These are phyloP conservation scores for Dryobota labecula DNA, from an alignment of 2,888 invertebrate species.

Conservation along the genomic window DNA sequence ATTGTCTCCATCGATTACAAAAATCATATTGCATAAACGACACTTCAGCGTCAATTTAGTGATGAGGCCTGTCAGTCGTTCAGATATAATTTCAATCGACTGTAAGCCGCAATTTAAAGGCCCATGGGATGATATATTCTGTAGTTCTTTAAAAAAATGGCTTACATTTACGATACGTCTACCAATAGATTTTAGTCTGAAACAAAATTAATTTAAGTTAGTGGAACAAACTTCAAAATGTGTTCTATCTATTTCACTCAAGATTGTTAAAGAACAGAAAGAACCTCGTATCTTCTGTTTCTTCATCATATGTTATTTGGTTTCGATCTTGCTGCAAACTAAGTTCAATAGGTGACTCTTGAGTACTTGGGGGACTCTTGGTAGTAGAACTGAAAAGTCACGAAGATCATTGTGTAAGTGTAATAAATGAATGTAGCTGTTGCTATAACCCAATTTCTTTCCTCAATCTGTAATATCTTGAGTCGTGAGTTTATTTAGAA, in stretches of 20 bases:
- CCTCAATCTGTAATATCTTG: neutral
- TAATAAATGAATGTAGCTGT: neutral
- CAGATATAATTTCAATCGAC: neutral
- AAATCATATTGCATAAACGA: too few species aligned
- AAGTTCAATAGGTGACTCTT: constrained; percentile 1
- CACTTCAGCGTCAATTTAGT: too few species aligned
- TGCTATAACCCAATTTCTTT: too few species aligned
- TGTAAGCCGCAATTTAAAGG: neutral
- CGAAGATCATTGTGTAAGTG: neutral
- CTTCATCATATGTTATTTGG: neutral
- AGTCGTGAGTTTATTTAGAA: neutral
- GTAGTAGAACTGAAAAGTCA: constrained; percentile 3
- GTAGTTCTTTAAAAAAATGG: constrained; percentile 4
- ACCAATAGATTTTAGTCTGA: neutral
- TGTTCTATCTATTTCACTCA: too few species aligned
- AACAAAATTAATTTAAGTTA: constrained; percentile 1
- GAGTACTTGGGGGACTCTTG: constrained; percentile 1
- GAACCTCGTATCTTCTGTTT: neutral
- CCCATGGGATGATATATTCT: neutral
- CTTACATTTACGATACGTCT: neutral
- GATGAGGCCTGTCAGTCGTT: too few species aligned
- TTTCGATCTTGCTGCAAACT: constrained; percentile 1
- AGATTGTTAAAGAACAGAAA: neutral
- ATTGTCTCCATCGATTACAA: too few species aligned
- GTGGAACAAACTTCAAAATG: too few species aligned